Evolutionary conservation across 2,888 invertebrate species (phyloP).

Genomic region (Rhamnusium bicolor): DNA sequence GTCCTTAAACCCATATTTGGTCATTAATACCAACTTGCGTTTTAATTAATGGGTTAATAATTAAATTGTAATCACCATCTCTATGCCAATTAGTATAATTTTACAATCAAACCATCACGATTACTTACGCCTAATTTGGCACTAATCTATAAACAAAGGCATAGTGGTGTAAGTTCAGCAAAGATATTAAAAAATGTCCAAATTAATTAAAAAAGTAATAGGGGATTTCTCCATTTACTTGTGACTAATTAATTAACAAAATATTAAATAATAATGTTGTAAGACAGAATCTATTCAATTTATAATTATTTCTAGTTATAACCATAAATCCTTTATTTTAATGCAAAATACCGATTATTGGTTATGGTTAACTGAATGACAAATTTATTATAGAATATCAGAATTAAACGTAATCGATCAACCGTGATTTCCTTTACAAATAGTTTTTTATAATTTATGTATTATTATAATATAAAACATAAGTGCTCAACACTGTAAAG

Average conservation of each 20-base stretch:
- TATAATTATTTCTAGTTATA: constrained; percentile 55
- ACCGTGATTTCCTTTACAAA: constrained; percentile 56
- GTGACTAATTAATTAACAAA: constrained; percentile 42
- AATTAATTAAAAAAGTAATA: constrained; percentile 33
- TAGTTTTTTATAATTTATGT: constrained; percentile 38
- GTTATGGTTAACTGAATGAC: constrained; percentile 55
- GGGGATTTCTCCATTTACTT: constrained; percentile 44
- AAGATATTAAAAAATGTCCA: constrained; percentile 33
- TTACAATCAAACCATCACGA: background rate
- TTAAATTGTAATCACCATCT: background rate
- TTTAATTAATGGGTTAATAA: background rate
- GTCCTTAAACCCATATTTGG: background rate
- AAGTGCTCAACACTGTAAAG: constrained; percentile 10
- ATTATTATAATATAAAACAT: constrained; percentile 12
- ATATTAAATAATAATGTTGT: constrained; percentile 41
- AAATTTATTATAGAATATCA: constrained; percentile 57
- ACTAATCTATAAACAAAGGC: constrained; percentile 28
- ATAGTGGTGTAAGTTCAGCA: constrained; percentile 23
- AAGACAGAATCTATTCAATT: constrained; percentile 38
- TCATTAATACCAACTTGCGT: background rate
- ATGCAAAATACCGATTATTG: constrained; percentile 50
- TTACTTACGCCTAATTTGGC: background rate
- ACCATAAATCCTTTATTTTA: constrained; percentile 56
- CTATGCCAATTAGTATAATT: background rate
- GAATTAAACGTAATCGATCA: constrained; percentile 45